Percentiles rank a stretch among this genome's conserved stretches.
Evolutionary conservation across 37 sponge, comb jelly and placozoan genomes (phyloP).

Genomic region (Haliclona indistincta): DNA sequence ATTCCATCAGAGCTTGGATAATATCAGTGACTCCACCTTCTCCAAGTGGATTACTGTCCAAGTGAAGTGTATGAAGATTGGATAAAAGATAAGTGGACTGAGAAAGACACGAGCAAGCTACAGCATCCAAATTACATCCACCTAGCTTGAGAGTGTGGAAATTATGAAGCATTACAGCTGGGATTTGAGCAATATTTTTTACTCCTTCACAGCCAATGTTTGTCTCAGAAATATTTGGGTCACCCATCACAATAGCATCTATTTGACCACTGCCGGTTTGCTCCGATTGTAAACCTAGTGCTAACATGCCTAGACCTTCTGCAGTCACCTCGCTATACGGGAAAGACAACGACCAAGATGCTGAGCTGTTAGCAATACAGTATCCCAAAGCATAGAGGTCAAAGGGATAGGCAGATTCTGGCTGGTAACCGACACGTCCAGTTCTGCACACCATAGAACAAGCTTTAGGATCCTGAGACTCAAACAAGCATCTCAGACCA

Average conservation of each 20-base stretch:
- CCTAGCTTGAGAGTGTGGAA: neutral
- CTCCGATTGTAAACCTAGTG: conserved; percentile 12
- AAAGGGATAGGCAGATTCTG: neutral
- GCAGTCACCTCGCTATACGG: conserved; percentile 4
- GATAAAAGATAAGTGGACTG: neutral
- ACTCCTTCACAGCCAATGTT: too few relatives aligned
- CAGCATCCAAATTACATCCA: neutral
- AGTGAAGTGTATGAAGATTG: neutral
- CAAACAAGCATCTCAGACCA: conserved; percentile 20
- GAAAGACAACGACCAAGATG: neutral
- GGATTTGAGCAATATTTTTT: neutral
- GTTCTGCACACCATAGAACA: too few relatives aligned
- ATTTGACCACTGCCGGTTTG: neutral
- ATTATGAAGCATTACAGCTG: neutral
- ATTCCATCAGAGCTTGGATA: too few relatives aligned
- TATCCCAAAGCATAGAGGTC: conserved; percentile 16
- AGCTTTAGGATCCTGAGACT: conserved; percentile 15
- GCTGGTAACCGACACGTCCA: too few relatives aligned
- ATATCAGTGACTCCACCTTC: neutral
- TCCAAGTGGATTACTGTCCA: neutral
- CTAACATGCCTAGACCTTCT: conserved; percentile 9
- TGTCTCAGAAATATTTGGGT: too few relatives aligned
- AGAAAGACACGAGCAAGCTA: neutral
- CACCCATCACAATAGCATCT: too few relatives aligned
- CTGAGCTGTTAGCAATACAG: conserved; percentile 30